Base-by-base conservation (phyloP, 2,888 invertebrate genomes). In the Epicampocera succincta region DNA sequence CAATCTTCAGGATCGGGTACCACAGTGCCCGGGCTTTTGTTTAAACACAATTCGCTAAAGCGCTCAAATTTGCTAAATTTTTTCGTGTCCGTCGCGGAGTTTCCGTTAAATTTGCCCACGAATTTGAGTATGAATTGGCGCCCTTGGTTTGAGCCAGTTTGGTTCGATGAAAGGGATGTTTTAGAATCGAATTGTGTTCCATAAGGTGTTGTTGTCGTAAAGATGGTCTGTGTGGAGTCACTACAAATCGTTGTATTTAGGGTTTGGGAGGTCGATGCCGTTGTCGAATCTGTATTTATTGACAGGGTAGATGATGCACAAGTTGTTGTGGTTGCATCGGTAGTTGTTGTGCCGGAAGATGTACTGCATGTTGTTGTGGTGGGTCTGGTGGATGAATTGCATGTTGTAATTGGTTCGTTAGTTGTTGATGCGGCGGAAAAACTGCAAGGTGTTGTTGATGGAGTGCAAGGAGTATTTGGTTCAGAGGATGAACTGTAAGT, bases 1-100 rank as follows among this genome's bases (percentile, higher is more conserved):
- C 63, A 77, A 21, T 71, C 56, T n/a, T 63, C 48, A 11, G 77
- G 63, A 25, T 65, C 63, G 17, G 71, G 56, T n/a, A 65, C 42
- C 8, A 58, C 33, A 3, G 40, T n/a, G 19, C 71, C 77, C 13
- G 65, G 50, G 2, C 40, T 19, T 50, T 65, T 56, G 25, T 50
- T 65, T 5, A 54, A 12, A 12, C 71, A 77, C n/a, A 72, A 19
- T 25, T 48, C 17, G 5, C 11, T 12, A 15, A 46, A 11, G 15
- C 46, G 42, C 17, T 15, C 40, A 9, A 19, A 21, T 15, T 5
- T 15, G 5, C 3, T 19, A 6, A 15, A 11, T 0, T 38, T 15
- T 25, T 42, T 61, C 13, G 8, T 33, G 33, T 9, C 8, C 1
- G 6, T 33, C 8, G 33, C 9, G 8, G 33, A 33, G 9, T 33